Base-by-base conservation (phyloP, 1,140 invertebrate genomes). In the Apocrypta bakeri region DNA sequence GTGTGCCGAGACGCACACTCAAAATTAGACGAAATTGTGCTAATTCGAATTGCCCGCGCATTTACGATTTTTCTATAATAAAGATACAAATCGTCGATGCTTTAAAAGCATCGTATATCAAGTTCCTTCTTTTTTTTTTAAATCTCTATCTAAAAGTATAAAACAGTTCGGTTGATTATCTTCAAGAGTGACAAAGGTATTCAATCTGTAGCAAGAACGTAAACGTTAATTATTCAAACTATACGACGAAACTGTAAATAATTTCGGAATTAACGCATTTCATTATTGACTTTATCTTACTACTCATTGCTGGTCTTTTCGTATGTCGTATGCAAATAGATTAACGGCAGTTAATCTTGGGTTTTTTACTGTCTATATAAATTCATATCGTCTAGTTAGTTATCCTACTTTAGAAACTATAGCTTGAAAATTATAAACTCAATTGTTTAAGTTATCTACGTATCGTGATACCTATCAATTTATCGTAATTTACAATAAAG, bases 21-120 rank as follows among this genome's bases (percentile, higher is more conserved):
- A 82, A 82, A 78, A 42, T 42, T 76, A 56, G 21, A 76, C 2
- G 76, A 76, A 82, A 76, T 82, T 76, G 56, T 61, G 63, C 80
- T 71, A 76, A 68, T 69, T 76, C 25, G n/a, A 82, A 82, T 75
- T 82, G 14, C 12, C 31, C 37, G 37, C 31, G 71, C 14, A 37
- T 72, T n/a, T 61, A 27, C 3, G 37, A 9, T 37, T 25, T 24
- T 37, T 37, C 21, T 63, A 17, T 21, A 56, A 56, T 56, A 56
- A 71, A 63, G 1, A 48, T 33, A 72, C 11, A 79, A 79, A 42
- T 31, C 31, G 21, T 24, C 21, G 27, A 56, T 9, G 29, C 33
- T 33, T 25, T n/a, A 4, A n/a, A n/a, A 61, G 8, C 25, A 40
- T 68, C 37, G 2, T 73, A 73, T 68, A 31, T 66, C 9, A 69